Base-by-base conservation (phyloP, 2,113 vertebrate species). In the Clupea harengus region DNA sequence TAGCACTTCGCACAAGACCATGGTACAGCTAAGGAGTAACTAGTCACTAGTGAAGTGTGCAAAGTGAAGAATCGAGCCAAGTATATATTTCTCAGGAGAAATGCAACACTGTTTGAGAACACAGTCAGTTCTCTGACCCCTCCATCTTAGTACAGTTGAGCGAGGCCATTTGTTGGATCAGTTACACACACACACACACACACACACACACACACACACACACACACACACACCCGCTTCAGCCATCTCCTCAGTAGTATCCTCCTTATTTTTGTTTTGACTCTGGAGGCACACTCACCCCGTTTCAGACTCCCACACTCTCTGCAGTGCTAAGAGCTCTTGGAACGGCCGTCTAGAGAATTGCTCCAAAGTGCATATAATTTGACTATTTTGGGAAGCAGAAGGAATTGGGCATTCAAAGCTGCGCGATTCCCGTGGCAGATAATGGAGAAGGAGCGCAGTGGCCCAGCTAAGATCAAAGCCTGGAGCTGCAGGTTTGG, bases 281-380 rank as follows among this genome's bases (percentile, higher is more conserved):
- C 72, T 78, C 28, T 17, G 72, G 72, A 78, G 72, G 72, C 72
- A 39, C 32, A 32, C 72, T 78, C 72, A 78, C 28, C 72, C 72
- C 13, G 72, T 78, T 28, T 44, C 72, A 78, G 72, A 78, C 72
- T 78, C 72, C 72, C 72, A 78, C 72, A 78, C 32, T 78, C 72
- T 78, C 72, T 11, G 28, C 72, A 78, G 72, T 5, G 28, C 32
- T 78, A 78, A 78, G 72, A 11, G 25, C 25, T 39, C 72, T 78
- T 78, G 72, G 72, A 78, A 78, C 72, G 28, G 72, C 32, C 25
- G 72, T 44, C 72, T 78, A 32, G 72, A 78, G 72, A 78, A 78
- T 78, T 78, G 72, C 72, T 78, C 72, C 72, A 78, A 78, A 78
- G 72, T 78, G 72, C 72, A 78, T 78, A 78, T 78, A 78, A 78